Evolutionary conservation across 2,888 invertebrate genomes (phyloP), one percentile per base, ranked within the genome.

Genomic region (Epirrita christyi): DNA sequence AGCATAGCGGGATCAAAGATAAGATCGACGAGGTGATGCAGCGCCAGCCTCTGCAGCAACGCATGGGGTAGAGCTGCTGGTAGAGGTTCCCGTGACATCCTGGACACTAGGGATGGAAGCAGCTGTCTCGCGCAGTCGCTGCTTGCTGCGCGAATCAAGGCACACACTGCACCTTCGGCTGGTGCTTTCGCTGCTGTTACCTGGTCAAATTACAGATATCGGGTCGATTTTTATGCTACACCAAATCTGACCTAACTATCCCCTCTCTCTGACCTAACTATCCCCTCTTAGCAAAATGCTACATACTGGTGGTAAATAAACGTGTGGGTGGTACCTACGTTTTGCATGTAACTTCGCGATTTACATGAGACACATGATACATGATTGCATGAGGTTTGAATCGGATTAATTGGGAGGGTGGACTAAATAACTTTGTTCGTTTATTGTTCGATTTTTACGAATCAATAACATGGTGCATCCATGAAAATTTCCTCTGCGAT

Each of bases 41-140:
- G 55, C 0, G 91, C 85, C 6, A 91, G 75, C 29, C 88, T 64
- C 59, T 91, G 91, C 55, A 92, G 71, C 53, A 92, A 62, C 0
- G 92, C 92, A 48, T 92, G 89, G 0, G 93, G 88, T 40, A 93
- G 71, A 9, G 93, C 93, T 0, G 88, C 86, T 0, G 94, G 92
- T 0, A 90, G 80, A 0, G 93, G 91, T 51, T 93, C 91, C 43
- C 89, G 76, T 66, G 92, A 92, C 74, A 93, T 81, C 50, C 93
- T 79, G 29, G 92, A 76, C 6, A 93, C 85, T 43, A 94, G 78
- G 2, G 79, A 74, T 0, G 91, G 89, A 3, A 91, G 76, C n/a
- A 92, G 70, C 37, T 74, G 73, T 1, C 92, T 70, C 3, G 85
- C 81, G 61, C 86, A 87, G 58, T 84, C 80, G 59, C 81, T 79